Evolutionary conservation across 1,140 invertebrate genomes (phyloP), one percentile per base, ranked within the genome.

Genomic region (Drosophila bipectinata): DNA sequence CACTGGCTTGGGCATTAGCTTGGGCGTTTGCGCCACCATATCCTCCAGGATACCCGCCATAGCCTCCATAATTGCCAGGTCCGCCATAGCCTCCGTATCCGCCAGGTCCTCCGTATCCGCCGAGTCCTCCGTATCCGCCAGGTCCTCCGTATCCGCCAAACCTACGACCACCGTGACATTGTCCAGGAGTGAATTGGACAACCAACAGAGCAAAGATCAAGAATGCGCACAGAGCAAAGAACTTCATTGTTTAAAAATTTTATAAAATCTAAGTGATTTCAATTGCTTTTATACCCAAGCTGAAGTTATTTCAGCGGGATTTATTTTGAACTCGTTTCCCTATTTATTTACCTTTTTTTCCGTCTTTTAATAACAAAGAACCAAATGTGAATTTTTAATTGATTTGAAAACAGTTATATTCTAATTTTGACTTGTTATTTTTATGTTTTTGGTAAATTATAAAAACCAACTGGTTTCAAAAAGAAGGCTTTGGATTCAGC

Each of bases 281-380:
- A 45, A 32, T 6, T 30, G 12, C 75, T 77, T 78, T 72, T 78
- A 78, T 78, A 78, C 28, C 30, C 10, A n/a, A 18, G n/a, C 30
- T 45, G n/a, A 10, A 9, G 12, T 15, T 68, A 10, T 15, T 28
- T 9, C 15, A n/a, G n/a, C n/a, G 51, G 26, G 24, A 34, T 8
- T 18, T 3, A 34, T 9, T 34, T 10, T 45, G 18, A 1, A 18
- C 18, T 18, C 32, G 57, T 63, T 74, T 41, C 26, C 4, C 18
- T 15, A 2, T 39, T 54, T 57, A 14, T 60, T 26, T 59, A 51
- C 34, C 24, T 15, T 28, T n/a, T 45, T 47, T 14, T 14, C 8
- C 21, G 12, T 15, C 12, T 9, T 4, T 48, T 32, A 14, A 15
- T 24, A 39, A 32, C 14, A 41, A 44, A 44, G 3, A 47, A 26